These are phyloP conservation scores for Podilymbus podiceps DNA, from an alignment of 2,113 vertebrate species.

Conservation along the genomic window DNA sequence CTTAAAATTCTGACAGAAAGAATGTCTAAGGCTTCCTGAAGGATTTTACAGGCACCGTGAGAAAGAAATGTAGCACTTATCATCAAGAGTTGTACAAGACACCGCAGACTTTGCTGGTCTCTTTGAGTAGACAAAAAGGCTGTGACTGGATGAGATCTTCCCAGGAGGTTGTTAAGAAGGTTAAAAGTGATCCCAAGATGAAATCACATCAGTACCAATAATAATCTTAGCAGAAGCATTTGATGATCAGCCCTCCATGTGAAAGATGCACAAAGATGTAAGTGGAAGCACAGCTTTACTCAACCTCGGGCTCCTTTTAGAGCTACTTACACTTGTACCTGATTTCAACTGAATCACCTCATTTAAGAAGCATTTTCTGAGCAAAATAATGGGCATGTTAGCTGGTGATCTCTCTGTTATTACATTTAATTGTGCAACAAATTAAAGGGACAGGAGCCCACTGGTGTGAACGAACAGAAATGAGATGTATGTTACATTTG, in stretches of 20 bases:
- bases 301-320: background rate
- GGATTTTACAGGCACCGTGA: background rate
- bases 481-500: background rate
- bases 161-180: background rate
- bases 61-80: background rate
- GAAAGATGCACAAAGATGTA: background rate
- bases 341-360: background rate
- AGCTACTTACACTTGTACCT: background rate
- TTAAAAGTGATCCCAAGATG: background rate
- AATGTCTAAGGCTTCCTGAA: background rate
- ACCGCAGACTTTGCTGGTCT: background rate
- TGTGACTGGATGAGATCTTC: background rate
- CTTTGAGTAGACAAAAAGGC: background rate
- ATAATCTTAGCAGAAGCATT: background rate
- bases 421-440: slow-evolving; percentile 31
- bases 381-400: background rate
- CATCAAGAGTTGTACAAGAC: background rate
- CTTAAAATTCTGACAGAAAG: background rate
- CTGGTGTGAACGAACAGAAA: background rate
- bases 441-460: background rate
- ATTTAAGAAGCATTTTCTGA: slow-evolving; percentile 21
- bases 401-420: background rate
- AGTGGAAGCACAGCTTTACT: background rate
- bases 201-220: background rate
- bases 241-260: background rate